Evolutionary conservation across 2,113 vertebrate genomes (phyloP).

Genomic region (Seriola quinqueradiata): DNA sequence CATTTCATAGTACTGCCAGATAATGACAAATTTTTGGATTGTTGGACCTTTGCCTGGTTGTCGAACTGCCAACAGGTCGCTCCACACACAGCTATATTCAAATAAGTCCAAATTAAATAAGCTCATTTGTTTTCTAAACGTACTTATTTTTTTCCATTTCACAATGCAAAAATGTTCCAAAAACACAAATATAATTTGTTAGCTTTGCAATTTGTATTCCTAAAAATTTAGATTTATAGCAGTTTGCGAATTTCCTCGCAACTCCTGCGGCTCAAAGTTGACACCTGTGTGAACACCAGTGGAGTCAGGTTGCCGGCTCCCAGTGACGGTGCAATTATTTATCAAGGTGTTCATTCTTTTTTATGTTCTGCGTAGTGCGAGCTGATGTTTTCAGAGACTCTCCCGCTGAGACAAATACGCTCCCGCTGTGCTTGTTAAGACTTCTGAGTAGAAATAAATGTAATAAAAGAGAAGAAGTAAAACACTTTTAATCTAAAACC

Average conservation of each 20-base stretch:
- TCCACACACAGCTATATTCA: constrained; percentile 6
- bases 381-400: constrained; percentile 21
- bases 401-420: constrained; percentile 10
- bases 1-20: constrained; percentile 41
- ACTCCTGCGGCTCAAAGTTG: background rate
- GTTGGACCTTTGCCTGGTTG: background rate
- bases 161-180: background rate
- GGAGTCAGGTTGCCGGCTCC: background rate
- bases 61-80: background rate
- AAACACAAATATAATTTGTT: background rate
- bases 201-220: background rate
- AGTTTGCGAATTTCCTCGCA: background rate
- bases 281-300: background rate
- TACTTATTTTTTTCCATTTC: background rate
- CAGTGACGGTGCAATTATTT: background rate
- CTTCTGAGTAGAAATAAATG: constrained; percentile 4
- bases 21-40: constrained; percentile 50
- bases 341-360: background rate
- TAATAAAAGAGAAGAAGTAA: background rate
- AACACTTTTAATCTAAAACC: constrained; percentile 7
- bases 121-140: background rate
- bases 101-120: constrained; percentile 51
- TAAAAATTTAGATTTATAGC: background rate
- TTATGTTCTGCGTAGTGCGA: constrained; percentile 4
- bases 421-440: background rate